These are phyloP conservation scores for Hippocampus zosterae DNA, from an alignment of 2,113 vertebrate genomes.

Conservation along the genomic window DNA sequence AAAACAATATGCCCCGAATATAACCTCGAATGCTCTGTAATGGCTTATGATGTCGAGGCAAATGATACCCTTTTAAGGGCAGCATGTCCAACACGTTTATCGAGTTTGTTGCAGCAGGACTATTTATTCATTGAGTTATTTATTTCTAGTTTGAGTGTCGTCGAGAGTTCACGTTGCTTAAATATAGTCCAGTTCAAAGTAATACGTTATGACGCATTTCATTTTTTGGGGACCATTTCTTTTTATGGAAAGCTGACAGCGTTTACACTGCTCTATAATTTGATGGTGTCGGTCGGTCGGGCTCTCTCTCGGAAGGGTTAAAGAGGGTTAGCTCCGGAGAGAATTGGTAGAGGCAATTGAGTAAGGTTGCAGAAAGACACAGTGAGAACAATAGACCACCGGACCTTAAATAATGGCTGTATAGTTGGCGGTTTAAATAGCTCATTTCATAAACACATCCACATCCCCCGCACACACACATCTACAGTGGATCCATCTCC, in stretches of 20 bases:
- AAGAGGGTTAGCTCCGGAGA: slow-evolving; percentile 20
- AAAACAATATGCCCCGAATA: not conserved
- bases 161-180: not conserved
- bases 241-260: not conserved
- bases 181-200: not conserved
- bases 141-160: not conserved
- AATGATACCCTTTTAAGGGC: too few species aligned
- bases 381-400: slow-evolving; percentile 28
- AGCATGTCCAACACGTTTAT: not conserved
- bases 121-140: not conserved
- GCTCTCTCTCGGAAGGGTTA: not conserved
- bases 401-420: slow-evolving; percentile 24
- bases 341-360: slow-evolving; percentile 8
- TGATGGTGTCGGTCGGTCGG: not conserved
- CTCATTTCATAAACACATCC: slow-evolving; percentile 65
- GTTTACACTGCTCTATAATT: not conserved
- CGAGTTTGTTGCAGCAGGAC: not conserved
- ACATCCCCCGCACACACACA: slow-evolving; percentile 56
- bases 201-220: not conserved
- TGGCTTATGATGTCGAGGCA: too few species aligned
- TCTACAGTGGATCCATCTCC: slow-evolving; percentile 64
- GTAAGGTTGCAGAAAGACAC: slow-evolving; percentile 29
- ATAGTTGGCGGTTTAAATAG: slow-evolving; percentile 55
- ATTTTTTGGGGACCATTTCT: not conserved
- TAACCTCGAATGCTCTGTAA: not conserved